Percentiles rank a stretch among this genome's conserved stretches.
These are phyloP conservation scores for Taenaris catops DNA, from an alignment of 2,888 invertebrate species.

Conservation along the genomic window DNA sequence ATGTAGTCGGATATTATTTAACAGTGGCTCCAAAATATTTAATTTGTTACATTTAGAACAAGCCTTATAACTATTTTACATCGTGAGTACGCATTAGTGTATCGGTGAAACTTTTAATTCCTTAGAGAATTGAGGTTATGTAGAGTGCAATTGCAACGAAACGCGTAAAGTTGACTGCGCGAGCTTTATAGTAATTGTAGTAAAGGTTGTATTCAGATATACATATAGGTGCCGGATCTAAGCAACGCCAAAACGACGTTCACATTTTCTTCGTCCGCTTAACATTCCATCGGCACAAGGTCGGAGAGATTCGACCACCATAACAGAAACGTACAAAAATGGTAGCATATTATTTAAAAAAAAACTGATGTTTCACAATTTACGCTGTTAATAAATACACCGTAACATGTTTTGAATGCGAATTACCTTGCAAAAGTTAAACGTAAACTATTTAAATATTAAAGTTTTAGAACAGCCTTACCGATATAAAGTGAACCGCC, in stretches of 20 bases:
- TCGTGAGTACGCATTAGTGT: no score
- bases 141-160: slow-evolving; percentile 1
- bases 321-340: slow-evolving; percentile 20
- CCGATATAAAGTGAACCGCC: slow-evolving; percentile 42
- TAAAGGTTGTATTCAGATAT: slow-evolving; percentile 14
- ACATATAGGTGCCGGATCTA: slow-evolving; percentile 28
- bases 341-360: slow-evolving; percentile 12
- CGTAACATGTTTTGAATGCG: slow-evolving; percentile 46
- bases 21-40: no score
- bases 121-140: background rate
- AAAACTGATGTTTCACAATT: slow-evolving; percentile 40
- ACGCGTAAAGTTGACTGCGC: background rate
- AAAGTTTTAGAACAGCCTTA: slow-evolving; percentile 46
- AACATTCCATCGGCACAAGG: slow-evolving; percentile 34
- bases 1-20: no score
- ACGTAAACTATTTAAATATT: slow-evolving; percentile 39
- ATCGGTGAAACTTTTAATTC: background rate
- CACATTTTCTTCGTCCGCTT: slow-evolving; percentile 30
- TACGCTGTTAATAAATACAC: slow-evolving; percentile 53
- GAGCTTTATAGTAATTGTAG: slow-evolving; percentile 6
- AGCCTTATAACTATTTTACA: no score
- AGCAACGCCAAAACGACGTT: slow-evolving; percentile 30
- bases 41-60: no score
- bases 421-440: slow-evolving; percentile 57
- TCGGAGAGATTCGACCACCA: slow-evolving; percentile 30